Conservation (phyloP, 2,797 vertebrate genomes). For the Phoebastria nigripes region DNA sequence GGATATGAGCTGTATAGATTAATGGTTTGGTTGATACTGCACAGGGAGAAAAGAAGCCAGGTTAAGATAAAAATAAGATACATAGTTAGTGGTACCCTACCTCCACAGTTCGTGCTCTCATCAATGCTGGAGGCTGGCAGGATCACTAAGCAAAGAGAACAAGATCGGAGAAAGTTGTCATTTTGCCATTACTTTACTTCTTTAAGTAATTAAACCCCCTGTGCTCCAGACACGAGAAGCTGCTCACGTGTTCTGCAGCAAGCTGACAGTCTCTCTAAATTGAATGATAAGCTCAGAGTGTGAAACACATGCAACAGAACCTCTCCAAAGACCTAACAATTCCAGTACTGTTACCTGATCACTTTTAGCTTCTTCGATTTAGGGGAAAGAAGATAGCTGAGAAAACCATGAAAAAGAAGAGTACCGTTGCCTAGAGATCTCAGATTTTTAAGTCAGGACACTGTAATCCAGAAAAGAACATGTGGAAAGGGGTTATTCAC, state of each 20-base stretch:
- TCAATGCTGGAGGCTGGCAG: constrained; percentile 94
- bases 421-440: background rate
- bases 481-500: background rate
- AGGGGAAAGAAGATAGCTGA: background rate
- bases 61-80: constrained; percentile 64
- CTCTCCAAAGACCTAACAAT: background rate
- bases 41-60: constrained; percentile 45
- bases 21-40: constrained; percentile 59
- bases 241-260: background rate
- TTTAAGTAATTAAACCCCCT: constrained; percentile 33
- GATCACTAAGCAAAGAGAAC: constrained; percentile 83
- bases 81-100: constrained; percentile 77
- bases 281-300: background rate
- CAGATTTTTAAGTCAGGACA: background rate
- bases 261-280: background rate
- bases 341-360: background rate
- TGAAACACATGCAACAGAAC: background rate
- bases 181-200: constrained; percentile 23
- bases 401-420: background rate
- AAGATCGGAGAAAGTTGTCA: constrained; percentile 10
- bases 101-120: constrained; percentile 88
- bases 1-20: constrained; percentile 54
- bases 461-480: background rate
- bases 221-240: background rate
- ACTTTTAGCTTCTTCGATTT: background rate